Base-by-base conservation (phyloP, 1,140 invertebrate species). In the Drosophila quadrilineata region DNA sequence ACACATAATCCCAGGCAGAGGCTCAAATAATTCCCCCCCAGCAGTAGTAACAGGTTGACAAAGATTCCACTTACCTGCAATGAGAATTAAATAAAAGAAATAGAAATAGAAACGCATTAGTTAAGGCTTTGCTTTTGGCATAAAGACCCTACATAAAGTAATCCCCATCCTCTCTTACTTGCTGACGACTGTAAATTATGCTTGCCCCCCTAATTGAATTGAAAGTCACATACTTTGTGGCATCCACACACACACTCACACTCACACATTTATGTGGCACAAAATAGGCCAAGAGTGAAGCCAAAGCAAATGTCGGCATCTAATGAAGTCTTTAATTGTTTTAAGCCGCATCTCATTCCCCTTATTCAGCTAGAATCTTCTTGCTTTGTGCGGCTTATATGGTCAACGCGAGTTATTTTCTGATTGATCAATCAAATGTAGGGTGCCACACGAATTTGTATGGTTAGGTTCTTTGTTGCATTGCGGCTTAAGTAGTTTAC, bases 241-340 rank as follows among this genome's bases (percentile, higher is more conserved):
- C 21, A 24, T 52, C 19, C 48, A 38, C 58, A 41, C 28, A 24
- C 24, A 24, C 24, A 24, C n/a, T 8, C 29, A 31, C 29, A n/a
- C 29, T 8, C 29, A 31, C 29, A 31, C 29, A 31, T 59, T 62
- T 57, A 60, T 59, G 60, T 69, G n/a, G n/a, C n/a, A n/a, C 76
- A 72, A 74, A 85, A 73, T 85, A 53, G 77, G 69, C 77, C 50
- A 36, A 56, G n/a, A n/a, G n/a, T n/a, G n/a, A n/a, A n/a, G n/a
- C n/a, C n/a, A n/a, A n/a, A n/a, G n/a, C 38, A 36, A 9, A 36
- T 41, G 58, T 0, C 10, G 60, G 57, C 58, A 38, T 58, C 64
- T 70, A 77, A 77, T 82, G 69, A 76, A 84, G 69, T 70, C 73
- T 73, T 85, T 74, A 84, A 84, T 84, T 85, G 73, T 73, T 73